Percentiles rank a stretch among this genome's conserved stretches.
These are phyloP conservation scores for Burhinus bistriatus DNA, from an alignment of 2,113 vertebrate species.

Conservation along the genomic window DNA sequence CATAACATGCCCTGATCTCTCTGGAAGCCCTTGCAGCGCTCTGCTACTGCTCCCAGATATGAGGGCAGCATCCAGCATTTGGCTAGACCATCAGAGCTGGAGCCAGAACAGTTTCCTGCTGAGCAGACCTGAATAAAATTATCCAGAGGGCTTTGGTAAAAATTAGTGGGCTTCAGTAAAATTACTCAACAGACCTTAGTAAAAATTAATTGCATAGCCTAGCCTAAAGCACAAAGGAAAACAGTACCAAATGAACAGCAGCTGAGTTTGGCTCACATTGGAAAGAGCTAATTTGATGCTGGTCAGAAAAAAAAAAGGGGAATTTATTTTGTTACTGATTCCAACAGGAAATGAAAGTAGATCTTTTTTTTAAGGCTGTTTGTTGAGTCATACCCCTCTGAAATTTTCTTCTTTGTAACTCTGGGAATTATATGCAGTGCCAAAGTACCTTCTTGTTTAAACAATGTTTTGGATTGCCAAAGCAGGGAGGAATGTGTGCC, in stretches of 20 bases:
- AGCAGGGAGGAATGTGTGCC: background rate
- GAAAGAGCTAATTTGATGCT: background rate
- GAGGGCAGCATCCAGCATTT: constrained; percentile 20
- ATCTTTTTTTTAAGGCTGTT: background rate
- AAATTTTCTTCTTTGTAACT: constrained; percentile 41
- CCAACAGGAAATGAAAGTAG: constrained; percentile 29
- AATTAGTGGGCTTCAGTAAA: constrained; percentile 39
- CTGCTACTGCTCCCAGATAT: background rate
- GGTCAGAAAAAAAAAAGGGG: background rate
- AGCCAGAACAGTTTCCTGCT: constrained; percentile 38
- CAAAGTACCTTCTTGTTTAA: constrained; percentile 44
- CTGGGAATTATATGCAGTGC: constrained; percentile 18
- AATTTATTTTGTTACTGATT: constrained; percentile 26
- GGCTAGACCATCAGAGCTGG: background rate
- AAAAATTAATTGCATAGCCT: constrained; percentile 56
- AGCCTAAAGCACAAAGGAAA: constrained; percentile 40
- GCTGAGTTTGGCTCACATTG: background rate
- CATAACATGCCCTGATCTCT: background rate
- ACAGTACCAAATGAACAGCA: constrained; percentile 20
- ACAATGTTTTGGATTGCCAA: constrained; percentile 1
- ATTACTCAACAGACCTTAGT: constrained; percentile 47
- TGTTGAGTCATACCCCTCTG: constrained; percentile 33
- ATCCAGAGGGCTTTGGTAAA: constrained; percentile 45
- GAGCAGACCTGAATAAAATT: constrained; percentile 38
- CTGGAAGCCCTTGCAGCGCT: background rate